A percentile compares a stretch with the other conserved stretches of the same genome.
These are phyloP conservation scores for Leucosticte australis DNA, from an alignment of 2,113 vertebrate species.

Conservation along the genomic window DNA sequence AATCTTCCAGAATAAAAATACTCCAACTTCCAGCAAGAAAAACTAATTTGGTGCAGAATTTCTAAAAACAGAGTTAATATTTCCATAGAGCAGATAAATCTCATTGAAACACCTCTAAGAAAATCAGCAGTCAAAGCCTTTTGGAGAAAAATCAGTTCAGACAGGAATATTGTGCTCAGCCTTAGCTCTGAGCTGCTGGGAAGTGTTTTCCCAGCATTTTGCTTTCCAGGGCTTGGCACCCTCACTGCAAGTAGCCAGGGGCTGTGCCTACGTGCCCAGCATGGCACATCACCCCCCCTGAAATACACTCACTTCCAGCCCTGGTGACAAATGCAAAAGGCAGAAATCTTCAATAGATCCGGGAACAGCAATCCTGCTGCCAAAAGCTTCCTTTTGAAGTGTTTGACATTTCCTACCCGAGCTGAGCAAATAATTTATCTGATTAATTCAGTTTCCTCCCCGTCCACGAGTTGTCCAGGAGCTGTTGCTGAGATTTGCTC, in stretches of 20 bases:
- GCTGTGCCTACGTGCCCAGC: not conserved
- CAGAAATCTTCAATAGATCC: constrained; percentile 47
- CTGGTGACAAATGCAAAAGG: constrained; percentile 43
- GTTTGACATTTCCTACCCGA: constrained; percentile 53
- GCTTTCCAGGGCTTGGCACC: not conserved
- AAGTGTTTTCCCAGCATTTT: not conserved
- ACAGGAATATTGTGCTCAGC: not conserved
- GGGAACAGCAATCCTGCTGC: constrained; percentile 37
- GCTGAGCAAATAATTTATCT: constrained; percentile 62
- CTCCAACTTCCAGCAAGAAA: not conserved
- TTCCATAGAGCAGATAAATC: not conserved
- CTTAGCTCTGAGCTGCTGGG: not conserved
- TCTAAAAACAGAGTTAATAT: not conserved
- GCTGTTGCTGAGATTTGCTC: constrained; percentile 49
- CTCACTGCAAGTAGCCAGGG: not conserved
- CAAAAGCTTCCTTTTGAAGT: constrained; percentile 58
- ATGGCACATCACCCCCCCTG: not conserved
- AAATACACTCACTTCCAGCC: not conserved
- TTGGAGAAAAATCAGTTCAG: not conserved
- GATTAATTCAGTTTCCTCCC: constrained; percentile 59
- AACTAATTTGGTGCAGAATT: not conserved
- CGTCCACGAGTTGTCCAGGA: constrained; percentile 2
- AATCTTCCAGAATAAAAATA: not conserved
- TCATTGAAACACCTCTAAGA: not conserved
- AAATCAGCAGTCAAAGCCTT: not conserved